phyloP scores from a whole-genome alignment of 30 jellyfish, hydroid and myxozoan species.

The Turritopsis rubra region DNA sequence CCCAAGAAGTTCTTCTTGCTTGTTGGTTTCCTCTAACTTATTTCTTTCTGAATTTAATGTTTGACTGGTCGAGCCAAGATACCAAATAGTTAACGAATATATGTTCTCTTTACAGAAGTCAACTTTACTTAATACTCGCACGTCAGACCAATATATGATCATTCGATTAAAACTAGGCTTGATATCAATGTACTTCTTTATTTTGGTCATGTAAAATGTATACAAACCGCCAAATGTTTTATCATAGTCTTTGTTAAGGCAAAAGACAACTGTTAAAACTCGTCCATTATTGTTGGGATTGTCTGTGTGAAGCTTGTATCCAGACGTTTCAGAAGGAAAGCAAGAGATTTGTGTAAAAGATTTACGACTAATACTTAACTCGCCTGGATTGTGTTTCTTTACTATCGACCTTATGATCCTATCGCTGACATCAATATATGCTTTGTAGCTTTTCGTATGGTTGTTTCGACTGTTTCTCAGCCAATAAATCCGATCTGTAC shows the following conservation, averaged over 20 bases:
- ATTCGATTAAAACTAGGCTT: slow-evolving; percentile 24
- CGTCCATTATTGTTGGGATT: slow-evolving; percentile 16
- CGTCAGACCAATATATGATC: slow-evolving; percentile 27
- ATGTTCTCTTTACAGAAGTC: neutral
- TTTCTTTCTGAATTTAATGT: neutral
- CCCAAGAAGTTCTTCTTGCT: neutral
- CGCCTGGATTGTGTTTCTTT: neutral
- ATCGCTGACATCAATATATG: neutral
- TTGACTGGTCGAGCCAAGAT: neutral
- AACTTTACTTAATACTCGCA: neutral
- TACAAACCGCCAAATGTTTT: neutral
- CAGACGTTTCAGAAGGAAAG: neutral
- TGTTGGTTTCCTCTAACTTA: neutral
- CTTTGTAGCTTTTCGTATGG: neutral
- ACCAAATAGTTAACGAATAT: slow-evolving; percentile 18
- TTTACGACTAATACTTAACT: neutral
- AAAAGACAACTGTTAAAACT: neutral
- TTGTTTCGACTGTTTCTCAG: neutral
- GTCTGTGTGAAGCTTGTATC: slow-evolving; percentile 15
- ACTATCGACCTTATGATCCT: neutral
- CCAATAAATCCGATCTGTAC: neutral
- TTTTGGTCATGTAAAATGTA: slow-evolving; percentile 11
- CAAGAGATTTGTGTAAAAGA: slow-evolving; percentile 7
- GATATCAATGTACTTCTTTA: neutral
- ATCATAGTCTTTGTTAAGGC: neutral